Conservation (phyloP, 2,888 invertebrate genomes). For the Boloria euphrosyne region DNA sequence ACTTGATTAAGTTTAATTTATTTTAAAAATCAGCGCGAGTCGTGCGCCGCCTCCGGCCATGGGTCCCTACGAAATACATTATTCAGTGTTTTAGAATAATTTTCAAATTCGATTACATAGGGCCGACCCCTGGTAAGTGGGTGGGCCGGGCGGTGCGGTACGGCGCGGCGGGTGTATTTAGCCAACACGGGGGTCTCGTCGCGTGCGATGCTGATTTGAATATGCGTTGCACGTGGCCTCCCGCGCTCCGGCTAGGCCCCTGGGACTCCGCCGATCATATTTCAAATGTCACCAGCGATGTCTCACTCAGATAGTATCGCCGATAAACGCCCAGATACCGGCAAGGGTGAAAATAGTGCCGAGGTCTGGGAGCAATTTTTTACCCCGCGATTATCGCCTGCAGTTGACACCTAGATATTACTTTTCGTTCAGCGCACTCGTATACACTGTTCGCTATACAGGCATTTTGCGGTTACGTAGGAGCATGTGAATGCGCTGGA, state of each 20-base stretch:
- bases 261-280: constrained; percentile 80
- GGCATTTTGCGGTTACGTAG: constrained; percentile 63
- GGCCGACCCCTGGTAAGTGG: constrained; percentile 79
- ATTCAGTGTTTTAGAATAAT: constrained; percentile 83
- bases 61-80: constrained; percentile 79
- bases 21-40: constrained; percentile 79
- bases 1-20: constrained; percentile 83
- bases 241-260: constrained; percentile 56
- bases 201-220: constrained; percentile 81
- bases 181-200: constrained; percentile 80
- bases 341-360: constrained; percentile 77
- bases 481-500: constrained; percentile 60
- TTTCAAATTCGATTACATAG: constrained; percentile 83
- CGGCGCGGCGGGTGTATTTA: constrained; percentile 75
- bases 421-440: constrained; percentile 61
- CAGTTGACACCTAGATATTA: constrained; percentile 82
- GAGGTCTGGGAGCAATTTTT: constrained; percentile 70
- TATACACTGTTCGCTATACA: constrained; percentile 41
- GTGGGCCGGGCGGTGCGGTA: constrained; percentile 47
- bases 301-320: constrained; percentile 82
- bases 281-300: constrained; percentile 82
- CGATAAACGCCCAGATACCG: constrained; percentile 77
- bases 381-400: constrained; percentile 79
- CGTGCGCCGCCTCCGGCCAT: constrained; percentile 70
- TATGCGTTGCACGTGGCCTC: constrained; percentile 79